Evolutionary conservation across 2,797 vertebrate species (phyloP).

Genomic region (Anguilla megastoma): DNA sequence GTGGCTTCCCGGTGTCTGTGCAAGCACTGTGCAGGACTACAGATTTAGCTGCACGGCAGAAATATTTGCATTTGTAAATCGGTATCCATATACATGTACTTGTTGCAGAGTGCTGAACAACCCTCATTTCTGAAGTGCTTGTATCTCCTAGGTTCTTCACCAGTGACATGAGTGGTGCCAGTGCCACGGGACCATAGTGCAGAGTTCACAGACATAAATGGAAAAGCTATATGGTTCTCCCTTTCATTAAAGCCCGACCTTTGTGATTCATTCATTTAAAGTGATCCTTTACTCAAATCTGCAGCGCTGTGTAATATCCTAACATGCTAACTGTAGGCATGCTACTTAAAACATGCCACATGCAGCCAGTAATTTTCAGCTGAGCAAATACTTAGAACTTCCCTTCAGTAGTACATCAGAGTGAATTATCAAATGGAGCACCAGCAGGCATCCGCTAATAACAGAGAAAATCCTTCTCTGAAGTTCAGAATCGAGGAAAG

Average conservation of each 20-base stretch:
- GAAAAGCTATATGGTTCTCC: neutral
- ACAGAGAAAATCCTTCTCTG: neutral
- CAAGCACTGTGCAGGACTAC: no score
- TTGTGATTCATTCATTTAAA: neutral
- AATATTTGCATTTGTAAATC: no score
- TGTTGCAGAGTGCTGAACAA: no score
- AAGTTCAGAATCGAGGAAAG: neutral
- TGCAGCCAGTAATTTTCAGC: neutral
- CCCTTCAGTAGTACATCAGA: neutral
- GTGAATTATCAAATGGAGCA: neutral
- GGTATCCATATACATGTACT: no score
- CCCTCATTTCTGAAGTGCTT: no score
- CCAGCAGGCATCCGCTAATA: neutral
- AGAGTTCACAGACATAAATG: no score
- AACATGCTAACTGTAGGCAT: neutral
- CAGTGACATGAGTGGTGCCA: no score
- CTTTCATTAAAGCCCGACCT: neutral
- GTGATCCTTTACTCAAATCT: neutral
- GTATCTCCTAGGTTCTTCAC: no score
- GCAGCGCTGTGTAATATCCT: neutral
- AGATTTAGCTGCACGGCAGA: no score
- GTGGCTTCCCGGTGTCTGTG: no score
- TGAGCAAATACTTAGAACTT: neutral
- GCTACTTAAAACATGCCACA: neutral
- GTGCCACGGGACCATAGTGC: no score